Evolutionary conservation across 2,113 vertebrate genomes (phyloP), one percentile per base, ranked within the genome.

Genomic region (Sialia sialis): DNA sequence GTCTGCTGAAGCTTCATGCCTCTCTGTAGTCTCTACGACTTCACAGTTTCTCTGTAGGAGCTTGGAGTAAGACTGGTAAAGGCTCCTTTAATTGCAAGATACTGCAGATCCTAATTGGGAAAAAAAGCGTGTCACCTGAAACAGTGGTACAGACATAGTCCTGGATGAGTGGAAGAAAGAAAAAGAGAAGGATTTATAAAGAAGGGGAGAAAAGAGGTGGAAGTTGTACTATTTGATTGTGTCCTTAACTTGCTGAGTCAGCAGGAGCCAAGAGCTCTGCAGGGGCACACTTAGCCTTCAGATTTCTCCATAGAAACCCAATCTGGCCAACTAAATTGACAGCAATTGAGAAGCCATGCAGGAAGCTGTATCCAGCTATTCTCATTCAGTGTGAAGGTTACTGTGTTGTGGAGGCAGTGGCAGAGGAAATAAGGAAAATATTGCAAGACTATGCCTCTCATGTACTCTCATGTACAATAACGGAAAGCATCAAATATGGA

Each of bases 331-430:
- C 81, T 93, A 89, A 95, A 95, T 89, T 96, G 87, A 49, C 78
- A 93, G 93, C 84, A 95, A 95, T 94, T 89, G 89, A 94, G 87
- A 87, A 92, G n/a, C 30, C 87, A 91, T 87, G 84, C 78, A 95
- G 93, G 87, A 94, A 93, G 74, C 74, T 87, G 75, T 79, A 91
- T 96, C 94, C 89, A 95, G 91, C 94, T 95, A 95, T 95, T 96
- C 87, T 94, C 94, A 91, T 87, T 85, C 63, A 76, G 56, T 94
- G 93, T 95, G 95, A 96, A 94, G 95, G 93, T 95, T 95, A 95
- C 81, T 58, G 60, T 82, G 74, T 60, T 85, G 43, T 69, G 75
- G 75, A 93, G 79, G 63, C 44, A 90, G 48, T 48, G 30, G 79
- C 46, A 90, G 59, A 64, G 55, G 55, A 86, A 88, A 74, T 69